Evolutionary conservation across 2,888 invertebrate species (phyloP).

Genomic region (Drosophila meridiana): DNA sequence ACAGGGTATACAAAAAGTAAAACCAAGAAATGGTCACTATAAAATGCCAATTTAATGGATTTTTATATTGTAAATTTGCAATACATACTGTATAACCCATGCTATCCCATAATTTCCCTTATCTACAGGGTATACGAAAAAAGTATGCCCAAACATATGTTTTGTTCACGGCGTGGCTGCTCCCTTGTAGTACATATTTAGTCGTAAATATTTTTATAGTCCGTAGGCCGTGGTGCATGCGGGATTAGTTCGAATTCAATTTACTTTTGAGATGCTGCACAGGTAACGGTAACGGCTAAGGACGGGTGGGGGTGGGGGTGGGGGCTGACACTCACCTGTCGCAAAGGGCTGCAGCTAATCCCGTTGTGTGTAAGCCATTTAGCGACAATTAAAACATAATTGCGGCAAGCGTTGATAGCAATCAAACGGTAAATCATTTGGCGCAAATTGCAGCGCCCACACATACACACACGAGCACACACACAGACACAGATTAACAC

Average conservation of each 20-base stretch:
- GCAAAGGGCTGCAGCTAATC: conserved; percentile 62
- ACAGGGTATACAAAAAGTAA: neutral
- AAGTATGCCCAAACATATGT: conserved; percentile 65
- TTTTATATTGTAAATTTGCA: neutral
- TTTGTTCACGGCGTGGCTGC: conserved; percentile 40
- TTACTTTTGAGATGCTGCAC: conserved; percentile 39
- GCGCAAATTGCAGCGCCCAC: conserved; percentile 51
- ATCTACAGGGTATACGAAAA: conserved; percentile 2
- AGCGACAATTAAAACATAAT: conserved; percentile 78
- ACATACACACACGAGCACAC: conserved; percentile 8
- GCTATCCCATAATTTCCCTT: no score
- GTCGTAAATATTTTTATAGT: conserved; percentile 82
- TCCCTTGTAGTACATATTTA: conserved; percentile 64
- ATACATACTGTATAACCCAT: neutral
- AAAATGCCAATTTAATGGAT: neutral
- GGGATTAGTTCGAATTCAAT: conserved; percentile 64
- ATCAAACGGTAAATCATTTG: conserved; percentile 72
- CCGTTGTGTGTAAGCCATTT: conserved; percentile 73
- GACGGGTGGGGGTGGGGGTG: neutral
- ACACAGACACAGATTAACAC: conserved; percentile 16
- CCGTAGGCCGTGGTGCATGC: conserved; percentile 41
- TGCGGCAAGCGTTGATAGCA: conserved; percentile 72
- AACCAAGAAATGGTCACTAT: conserved; percentile 3
- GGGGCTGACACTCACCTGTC: conserved; percentile 48
- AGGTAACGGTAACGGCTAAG: conserved; percentile 1